A percentile compares a stretch with the other conserved stretches of the same genome.
Evolutionary conservation across 2,113 vertebrate genomes (phyloP).

Genomic region (Microtus pennsylvanicus): DNA sequence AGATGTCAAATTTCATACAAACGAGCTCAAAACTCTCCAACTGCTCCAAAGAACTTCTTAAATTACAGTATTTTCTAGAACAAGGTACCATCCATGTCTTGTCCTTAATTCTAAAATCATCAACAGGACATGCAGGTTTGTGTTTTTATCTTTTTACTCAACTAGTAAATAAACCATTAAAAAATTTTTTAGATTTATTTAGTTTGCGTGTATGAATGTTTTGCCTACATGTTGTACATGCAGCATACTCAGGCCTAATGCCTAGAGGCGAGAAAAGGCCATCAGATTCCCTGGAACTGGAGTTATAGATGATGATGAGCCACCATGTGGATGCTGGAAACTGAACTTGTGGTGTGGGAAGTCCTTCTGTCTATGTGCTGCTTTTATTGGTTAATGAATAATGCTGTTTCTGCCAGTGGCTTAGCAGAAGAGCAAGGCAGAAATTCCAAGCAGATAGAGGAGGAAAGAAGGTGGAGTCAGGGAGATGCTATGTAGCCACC

Average conservation of each 20-base stretch:
- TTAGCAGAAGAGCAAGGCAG: no score
- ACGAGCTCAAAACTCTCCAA: background rate
- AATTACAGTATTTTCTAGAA: constrained; percentile 23
- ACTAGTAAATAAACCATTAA: background rate
- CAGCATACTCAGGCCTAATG: no score
- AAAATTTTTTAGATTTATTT: background rate
- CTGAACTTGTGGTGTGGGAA: no score
- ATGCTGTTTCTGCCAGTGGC: no score
- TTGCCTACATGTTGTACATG: background rate
- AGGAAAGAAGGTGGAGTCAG: no score
- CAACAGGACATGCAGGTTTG: background rate
- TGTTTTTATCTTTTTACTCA: background rate
- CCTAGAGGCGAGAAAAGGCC: background rate
- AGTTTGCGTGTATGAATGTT: background rate
- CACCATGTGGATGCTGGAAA: background rate
- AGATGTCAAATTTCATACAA: background rate
- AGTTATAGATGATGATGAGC: background rate
- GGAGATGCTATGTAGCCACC: no score
- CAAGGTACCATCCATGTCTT: background rate
- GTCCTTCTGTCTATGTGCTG: no score
- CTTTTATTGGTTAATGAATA: no score
- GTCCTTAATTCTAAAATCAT: background rate
- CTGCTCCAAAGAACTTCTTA: background rate
- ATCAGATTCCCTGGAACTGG: background rate
- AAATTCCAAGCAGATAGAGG: no score